Percentiles rank a stretch among this genome's conserved stretches.
Evolutionary conservation across 2,888 invertebrate genomes (phyloP).

Genomic region (Phragmatobia fuliginosa): DNA sequence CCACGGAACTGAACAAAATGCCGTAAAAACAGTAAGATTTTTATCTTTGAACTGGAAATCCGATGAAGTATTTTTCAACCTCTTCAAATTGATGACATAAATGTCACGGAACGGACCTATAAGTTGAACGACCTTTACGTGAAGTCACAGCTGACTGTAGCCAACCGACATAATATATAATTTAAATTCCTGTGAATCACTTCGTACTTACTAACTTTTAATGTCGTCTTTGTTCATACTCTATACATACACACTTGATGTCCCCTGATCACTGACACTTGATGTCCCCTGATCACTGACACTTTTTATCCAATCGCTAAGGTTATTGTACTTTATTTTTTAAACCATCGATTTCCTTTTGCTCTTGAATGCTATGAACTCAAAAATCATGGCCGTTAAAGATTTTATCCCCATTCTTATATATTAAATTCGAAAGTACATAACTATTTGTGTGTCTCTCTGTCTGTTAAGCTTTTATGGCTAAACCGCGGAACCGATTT

Average conservation of each 20-base stretch:
- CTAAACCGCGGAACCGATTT: too few relatives aligned
- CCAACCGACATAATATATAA: slow-evolving; percentile 57
- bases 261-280: neutral
- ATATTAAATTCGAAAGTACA: too few relatives aligned
- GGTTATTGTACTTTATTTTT: neutral
- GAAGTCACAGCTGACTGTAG: slow-evolving; percentile 64
- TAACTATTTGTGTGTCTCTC: too few relatives aligned
- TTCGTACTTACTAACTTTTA: slow-evolving; percentile 57
- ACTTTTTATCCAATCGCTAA: neutral
- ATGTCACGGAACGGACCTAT: slow-evolving; percentile 57
- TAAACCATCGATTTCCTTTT: neutral
- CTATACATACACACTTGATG: neutral
- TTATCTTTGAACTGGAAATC: neutral
- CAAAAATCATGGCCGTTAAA: neutral
- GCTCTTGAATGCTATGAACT: neutral
- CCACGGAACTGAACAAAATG: slow-evolving; percentile 25
- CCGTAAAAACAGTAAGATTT: slow-evolving; percentile 2
- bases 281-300: too few relatives aligned
- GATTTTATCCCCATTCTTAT: too few relatives aligned
- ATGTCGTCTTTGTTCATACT: slow-evolving; percentile 26
- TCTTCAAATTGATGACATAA: neutral
- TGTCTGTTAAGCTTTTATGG: too few relatives aligned
- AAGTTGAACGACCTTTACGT: slow-evolving; percentile 76
- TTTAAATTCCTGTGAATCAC: slow-evolving; percentile 66
- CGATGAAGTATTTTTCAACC: neutral